phyloP scores from a whole-genome alignment of 2,888 invertebrate genomes.

The Tetanocera ferruginea region DNA sequence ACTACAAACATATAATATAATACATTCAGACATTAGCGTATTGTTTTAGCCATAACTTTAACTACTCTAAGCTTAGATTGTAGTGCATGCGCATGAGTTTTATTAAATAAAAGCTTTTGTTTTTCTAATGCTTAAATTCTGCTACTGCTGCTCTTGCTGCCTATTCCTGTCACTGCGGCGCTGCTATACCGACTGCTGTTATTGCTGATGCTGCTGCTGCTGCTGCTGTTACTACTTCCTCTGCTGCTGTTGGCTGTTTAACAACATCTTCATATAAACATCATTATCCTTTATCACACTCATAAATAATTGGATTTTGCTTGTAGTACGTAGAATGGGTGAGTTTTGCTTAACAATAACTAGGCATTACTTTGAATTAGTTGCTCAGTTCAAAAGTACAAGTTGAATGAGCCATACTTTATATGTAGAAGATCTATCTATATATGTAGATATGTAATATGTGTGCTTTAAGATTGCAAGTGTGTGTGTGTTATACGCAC shows the following conservation, averaged over 20 bases:
- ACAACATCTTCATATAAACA: neutral
- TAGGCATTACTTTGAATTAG: neutral
- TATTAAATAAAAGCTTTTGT: conserved; percentile 45
- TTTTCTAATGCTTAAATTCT: conserved; percentile 29
- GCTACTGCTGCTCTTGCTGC: neutral
- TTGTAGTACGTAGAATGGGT: conserved; percentile 29
- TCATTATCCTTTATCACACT: neutral
- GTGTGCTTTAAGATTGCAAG: too few species aligned
- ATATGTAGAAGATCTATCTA: too few species aligned
- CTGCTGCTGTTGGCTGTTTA: conserved; percentile 12
- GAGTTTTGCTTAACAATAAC: conserved; percentile 11
- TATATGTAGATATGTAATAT: neutral
- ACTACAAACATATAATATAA: neutral
- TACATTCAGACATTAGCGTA: neutral
- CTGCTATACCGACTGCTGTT: conserved; percentile 9
- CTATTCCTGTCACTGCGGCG: neutral
- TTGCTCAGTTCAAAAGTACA: neutral
- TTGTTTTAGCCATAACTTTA: too few species aligned
- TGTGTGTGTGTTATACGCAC: neutral
- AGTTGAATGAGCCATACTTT: neutral
- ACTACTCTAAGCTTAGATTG: too few species aligned
- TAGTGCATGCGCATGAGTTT: conserved; percentile 46
- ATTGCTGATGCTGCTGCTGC: conserved; percentile 19
- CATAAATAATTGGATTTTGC: conserved; percentile 10
- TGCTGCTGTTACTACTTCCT: conserved; percentile 35